phyloP scores from a whole-genome alignment of 2,113 vertebrate genomes.

The Sorex araneus region DNA sequence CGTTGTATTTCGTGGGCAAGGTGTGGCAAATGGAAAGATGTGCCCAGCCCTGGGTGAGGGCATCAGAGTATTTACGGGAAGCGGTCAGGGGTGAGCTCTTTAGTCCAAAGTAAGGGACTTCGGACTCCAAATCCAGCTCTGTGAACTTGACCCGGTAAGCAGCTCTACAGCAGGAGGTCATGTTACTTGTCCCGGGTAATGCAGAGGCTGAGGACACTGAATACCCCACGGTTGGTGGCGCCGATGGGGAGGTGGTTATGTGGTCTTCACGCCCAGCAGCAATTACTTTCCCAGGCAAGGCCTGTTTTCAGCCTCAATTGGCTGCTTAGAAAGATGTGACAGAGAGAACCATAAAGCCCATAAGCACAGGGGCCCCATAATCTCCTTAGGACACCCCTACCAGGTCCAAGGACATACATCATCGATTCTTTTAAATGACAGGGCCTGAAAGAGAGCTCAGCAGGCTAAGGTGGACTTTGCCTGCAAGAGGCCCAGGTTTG shows the following conservation, averaged over 20 bases:
- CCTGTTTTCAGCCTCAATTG: not conserved
- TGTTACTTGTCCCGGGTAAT: not conserved
- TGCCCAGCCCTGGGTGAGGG: not conserved
- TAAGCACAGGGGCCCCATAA: not conserved
- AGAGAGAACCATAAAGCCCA: not conserved
- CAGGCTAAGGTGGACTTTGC: no score
- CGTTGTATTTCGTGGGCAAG: no score
- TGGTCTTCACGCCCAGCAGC: not conserved
- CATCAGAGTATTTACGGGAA: not conserved
- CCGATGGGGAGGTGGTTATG: not conserved
- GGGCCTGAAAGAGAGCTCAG: no score
- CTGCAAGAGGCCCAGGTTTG: no score
- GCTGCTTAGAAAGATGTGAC: not conserved
- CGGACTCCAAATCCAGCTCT: not conserved
- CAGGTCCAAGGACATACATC: no score
- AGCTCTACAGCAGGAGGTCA: not conserved
- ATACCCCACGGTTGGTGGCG: not conserved
- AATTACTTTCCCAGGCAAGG: constrained; percentile 13
- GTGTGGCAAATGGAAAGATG: no score
- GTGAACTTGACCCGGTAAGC: not conserved
- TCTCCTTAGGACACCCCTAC: no score
- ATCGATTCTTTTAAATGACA: no score
- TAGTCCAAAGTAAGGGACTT: not conserved
- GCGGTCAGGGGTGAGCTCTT: not conserved
- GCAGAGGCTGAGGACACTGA: not conserved